Evolutionary conservation across 2,797 vertebrate species (phyloP).

Genomic region (Cynopterus sphinx): DNA sequence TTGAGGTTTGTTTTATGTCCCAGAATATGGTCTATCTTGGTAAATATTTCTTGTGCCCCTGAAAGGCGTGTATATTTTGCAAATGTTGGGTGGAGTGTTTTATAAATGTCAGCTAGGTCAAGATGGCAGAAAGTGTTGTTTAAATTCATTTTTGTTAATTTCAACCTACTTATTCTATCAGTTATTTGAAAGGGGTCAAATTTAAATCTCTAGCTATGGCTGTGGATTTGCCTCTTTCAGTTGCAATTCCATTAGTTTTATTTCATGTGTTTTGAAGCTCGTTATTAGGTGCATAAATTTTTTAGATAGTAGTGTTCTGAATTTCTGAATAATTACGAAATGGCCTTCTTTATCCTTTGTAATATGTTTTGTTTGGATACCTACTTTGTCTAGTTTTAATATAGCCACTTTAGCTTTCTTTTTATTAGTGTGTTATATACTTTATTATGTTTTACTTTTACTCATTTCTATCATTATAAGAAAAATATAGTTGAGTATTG

Average conservation of each 20-base stretch:
- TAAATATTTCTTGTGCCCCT: conserved; percentile 1
- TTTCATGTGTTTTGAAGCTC: conserved; percentile 14
- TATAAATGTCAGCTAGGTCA: conserved; percentile 16
- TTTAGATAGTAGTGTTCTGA: not conserved
- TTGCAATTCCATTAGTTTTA: not conserved
- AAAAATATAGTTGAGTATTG: not conserved
- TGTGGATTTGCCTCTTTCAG: not conserved
- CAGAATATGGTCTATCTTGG: conserved; percentile 30
- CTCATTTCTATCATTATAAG: not conserved
- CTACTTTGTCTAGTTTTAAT: not conserved
- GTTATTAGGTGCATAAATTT: not conserved
- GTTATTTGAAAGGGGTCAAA: not conserved
- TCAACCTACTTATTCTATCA: not conserved
- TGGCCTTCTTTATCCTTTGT: not conserved
- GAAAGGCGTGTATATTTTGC: conserved; percentile 41
- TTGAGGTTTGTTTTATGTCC: not conserved
- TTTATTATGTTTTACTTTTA: conserved; percentile 26
- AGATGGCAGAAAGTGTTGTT: conserved; percentile 20
- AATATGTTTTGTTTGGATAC: not conserved
- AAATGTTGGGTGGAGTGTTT: not conserved
- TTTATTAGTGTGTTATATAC: not conserved
- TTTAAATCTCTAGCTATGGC: not conserved
- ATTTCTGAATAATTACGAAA: conserved; percentile 37
- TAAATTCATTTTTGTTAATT: not conserved
- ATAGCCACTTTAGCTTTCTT: not conserved